A percentile compares a stretch with the other conserved stretches of the same genome.
These are phyloP conservation scores for Eulemur mongoz DNA, from an alignment of 2,797 vertebrate genomes.

Conservation along the genomic window DNA sequence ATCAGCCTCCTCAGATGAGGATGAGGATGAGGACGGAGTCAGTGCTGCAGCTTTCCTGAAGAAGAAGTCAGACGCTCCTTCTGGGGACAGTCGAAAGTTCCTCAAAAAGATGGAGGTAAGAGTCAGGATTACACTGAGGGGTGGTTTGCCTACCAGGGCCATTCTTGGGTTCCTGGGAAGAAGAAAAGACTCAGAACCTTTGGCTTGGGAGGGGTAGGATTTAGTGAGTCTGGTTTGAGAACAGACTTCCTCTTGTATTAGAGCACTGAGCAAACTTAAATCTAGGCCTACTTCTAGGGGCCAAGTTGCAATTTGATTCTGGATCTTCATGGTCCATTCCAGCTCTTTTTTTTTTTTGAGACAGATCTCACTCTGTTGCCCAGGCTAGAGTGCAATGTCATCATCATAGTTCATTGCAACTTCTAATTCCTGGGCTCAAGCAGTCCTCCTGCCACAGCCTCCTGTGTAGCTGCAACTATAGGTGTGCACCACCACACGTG, in stretches of 20 bases:
- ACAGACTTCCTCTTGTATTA: not conserved
- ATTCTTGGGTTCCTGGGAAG: not conserved
- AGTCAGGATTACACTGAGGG: not conserved
- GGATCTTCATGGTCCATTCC: not conserved
- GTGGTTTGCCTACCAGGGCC: not conserved
- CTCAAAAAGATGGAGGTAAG: constrained; percentile 90
- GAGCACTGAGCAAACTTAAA: not conserved
- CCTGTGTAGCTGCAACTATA: too few relatives aligned
- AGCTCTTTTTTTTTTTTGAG: not conserved
- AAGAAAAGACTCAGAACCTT: not conserved
- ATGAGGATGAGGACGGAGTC: constrained; percentile 84
- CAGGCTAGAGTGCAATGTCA: too few relatives aligned
- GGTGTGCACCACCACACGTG: too few relatives aligned
- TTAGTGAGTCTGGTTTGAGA: not conserved
- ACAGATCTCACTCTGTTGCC: too few relatives aligned
- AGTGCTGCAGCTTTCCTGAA: constrained; percentile 90
- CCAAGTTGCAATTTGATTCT: not conserved
- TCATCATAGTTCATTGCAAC: too few relatives aligned
- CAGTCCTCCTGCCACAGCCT: too few relatives aligned
- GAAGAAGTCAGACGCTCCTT: constrained; percentile 89
- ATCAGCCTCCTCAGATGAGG: constrained; percentile 78
- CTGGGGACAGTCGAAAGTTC: constrained; percentile 88
- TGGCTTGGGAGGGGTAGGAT: not conserved
- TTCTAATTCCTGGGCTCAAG: too few relatives aligned
- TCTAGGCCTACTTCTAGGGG: not conserved